Conservation (phyloP, 2,797 vertebrate genomes). For the Artibeus jamaicensis region DNA sequence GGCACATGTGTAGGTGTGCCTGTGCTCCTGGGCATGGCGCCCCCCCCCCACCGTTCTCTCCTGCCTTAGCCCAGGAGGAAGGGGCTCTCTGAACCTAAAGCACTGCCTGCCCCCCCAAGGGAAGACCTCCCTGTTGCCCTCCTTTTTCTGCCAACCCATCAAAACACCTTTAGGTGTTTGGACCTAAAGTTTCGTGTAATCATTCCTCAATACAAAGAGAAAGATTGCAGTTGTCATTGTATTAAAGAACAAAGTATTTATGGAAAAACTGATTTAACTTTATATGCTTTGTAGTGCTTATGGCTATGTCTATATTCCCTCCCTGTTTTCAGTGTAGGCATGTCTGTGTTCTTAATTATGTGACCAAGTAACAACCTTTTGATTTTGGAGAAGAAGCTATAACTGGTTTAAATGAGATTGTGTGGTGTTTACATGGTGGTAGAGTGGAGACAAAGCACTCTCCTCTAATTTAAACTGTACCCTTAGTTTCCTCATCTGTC, state of each 20-base stretch:
- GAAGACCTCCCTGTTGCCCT: not conserved
- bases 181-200: not conserved
- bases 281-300: rapidly evolving
- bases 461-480: not conserved
- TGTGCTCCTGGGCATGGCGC: no score
- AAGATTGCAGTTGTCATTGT: not conserved
- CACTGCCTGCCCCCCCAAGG: not conserved
- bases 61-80: not conserved
- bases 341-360: not conserved
- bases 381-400: not conserved
- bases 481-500: not conserved
- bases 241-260: not conserved
- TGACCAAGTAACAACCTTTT: not conserved
- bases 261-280: not conserved
- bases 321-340: not conserved
- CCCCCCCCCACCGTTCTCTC: not conserved
- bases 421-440: not conserved
- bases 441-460: not conserved
- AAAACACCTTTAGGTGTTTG: not conserved
- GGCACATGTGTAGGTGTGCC: no score
- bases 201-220: not conserved
- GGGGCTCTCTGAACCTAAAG: not conserved
- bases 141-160: not conserved
- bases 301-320: not conserved
- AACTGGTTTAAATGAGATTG: not conserved